These are phyloP conservation scores for Dichetophora obliterata DNA, from an alignment of 2,888 invertebrate genomes.

Conservation along the genomic window DNA sequence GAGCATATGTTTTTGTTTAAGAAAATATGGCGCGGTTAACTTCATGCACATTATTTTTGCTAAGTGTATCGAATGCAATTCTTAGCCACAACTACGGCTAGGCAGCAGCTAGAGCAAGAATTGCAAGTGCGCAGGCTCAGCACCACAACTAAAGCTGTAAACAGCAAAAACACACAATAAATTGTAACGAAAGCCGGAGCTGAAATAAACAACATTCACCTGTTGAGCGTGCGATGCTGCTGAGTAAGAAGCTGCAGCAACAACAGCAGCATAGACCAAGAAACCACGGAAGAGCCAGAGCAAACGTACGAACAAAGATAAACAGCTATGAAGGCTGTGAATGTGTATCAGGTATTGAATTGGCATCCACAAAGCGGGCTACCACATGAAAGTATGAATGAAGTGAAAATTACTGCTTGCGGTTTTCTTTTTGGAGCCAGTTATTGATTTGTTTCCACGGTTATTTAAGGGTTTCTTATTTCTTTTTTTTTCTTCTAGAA, in stretches of 20 bases:
- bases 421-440: constrained; percentile 24
- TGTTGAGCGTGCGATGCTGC: constrained; percentile 13
- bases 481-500: neutral
- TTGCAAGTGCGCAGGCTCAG: neutral
- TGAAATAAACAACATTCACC: constrained; percentile 34
- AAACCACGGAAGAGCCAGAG: neutral
- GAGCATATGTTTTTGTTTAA: neutral
- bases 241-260: neutral
- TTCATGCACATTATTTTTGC: neutral
- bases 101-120: neutral
- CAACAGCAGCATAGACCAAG: neutral
- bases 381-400: constrained; percentile 29
- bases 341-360: constrained; percentile 4
- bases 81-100: constrained; percentile 8
- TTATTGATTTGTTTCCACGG: constrained; percentile 23
- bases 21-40: neutral
- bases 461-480: neutral
- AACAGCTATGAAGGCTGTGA: neutral
- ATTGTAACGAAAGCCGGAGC: constrained; percentile 21
- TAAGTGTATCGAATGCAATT: constrained; percentile 3
- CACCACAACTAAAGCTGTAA: constrained; percentile 25
- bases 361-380: neutral
- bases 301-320: neutral
- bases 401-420: constrained; percentile 36
- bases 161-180: constrained; percentile 37